Evolutionary conservation across 2,113 vertebrate genomes (phyloP).

Genomic region (Noctilio leporinus): DNA sequence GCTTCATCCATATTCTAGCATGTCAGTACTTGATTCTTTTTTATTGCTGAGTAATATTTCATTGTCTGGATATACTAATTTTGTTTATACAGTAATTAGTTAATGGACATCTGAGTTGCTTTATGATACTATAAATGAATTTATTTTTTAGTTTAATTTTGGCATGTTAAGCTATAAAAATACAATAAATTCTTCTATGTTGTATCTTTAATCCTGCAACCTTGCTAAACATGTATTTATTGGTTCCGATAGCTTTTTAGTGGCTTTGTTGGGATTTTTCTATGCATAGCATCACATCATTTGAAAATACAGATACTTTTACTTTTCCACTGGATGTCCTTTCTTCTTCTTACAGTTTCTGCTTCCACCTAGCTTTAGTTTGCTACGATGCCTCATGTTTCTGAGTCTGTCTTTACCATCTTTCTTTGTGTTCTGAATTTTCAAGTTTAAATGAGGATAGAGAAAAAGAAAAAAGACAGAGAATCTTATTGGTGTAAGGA

Average conservation of each 20-base stretch:
- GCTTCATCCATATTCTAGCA: not conserved
- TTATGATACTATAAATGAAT: not conserved
- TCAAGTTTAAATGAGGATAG: not conserved
- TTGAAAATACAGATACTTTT: not conserved
- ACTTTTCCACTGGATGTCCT: not conserved
- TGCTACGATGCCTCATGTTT: not conserved
- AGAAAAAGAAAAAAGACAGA: not conserved
- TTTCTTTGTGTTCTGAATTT: not conserved
- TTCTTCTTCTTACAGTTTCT: not conserved
- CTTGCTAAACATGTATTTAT: not conserved
- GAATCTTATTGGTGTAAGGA: not conserved
- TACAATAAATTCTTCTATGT: not conserved
- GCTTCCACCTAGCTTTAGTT: not conserved
- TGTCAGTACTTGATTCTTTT: not conserved
- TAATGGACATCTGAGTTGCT: not conserved
- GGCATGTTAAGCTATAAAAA: not conserved
- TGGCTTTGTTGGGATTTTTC: not conserved
- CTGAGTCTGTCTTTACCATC: not conserved
- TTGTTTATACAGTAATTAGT: not conserved
- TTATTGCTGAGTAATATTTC: not conserved
- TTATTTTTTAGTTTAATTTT: slow-evolving; percentile 15
- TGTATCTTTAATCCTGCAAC: not conserved
- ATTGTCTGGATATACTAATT: not conserved
- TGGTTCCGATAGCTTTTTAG: not conserved
- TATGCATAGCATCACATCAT: not conserved